Evolutionary conservation across 2,113 vertebrate genomes (phyloP), one percentile per base, ranked within the genome.

Genomic region (Epinephelus moara): DNA sequence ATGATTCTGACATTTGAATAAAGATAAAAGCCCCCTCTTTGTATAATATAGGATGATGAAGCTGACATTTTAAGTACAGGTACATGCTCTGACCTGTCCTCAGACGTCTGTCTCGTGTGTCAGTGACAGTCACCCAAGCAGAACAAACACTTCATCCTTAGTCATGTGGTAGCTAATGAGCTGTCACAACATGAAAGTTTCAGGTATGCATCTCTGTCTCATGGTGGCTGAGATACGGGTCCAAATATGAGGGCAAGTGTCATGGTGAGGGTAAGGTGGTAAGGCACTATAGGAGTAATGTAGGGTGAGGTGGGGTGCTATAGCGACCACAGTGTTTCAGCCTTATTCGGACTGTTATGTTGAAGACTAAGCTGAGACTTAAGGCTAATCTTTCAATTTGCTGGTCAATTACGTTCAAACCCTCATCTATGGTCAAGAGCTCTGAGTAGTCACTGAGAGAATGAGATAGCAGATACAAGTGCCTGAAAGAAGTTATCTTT

Each of bases 1-100:
- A 57, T 18, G 7, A n/a, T n/a, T 49, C 11, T 73, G 25, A 49
- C 56, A 30, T 49, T 30, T 47, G 6, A 21, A 47, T 21, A 27
- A 21, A 30, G 40, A 37, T 21, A 72, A 57, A n/a, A 11, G 9
- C 8, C 37, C 14, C 5, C n/a, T 63, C 30, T 47, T 14, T 57
- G 21, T 49, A 3, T 23, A 62, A n/a, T 63, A 4, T 17, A n/a
- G 6, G 3, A 70, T 4, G 8, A 49, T 74, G 11, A 30, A 18
- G 37, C 18, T n/a, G 63, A 64, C 27, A 70, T 56, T 42, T 8
- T 27, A 49, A 30, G 30, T 4, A 30, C 30, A 30, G 30, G 12
- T 21, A 66, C 70, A 75, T 60, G 64, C 55, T 57, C 52, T 30
- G 27, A 60, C 82, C 27, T 77, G 67, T 72, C 40, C 53, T 75